A percentile compares a stretch with the other conserved stretches of the same genome.
Evolutionary conservation across 2,113 vertebrate species (phyloP).

Genomic region (Amazona vittata): DNA sequence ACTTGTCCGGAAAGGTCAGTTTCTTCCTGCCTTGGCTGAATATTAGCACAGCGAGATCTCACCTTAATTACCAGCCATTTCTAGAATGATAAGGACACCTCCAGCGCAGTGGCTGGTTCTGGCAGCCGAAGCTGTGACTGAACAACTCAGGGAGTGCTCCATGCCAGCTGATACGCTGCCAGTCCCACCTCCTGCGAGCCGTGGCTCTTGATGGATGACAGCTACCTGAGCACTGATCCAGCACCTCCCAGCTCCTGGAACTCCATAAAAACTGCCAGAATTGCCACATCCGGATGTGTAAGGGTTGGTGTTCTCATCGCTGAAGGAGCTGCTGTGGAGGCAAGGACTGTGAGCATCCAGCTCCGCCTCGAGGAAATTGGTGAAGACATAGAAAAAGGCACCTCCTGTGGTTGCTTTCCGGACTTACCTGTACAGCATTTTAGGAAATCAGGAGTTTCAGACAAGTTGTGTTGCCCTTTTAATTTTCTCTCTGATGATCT

Average conservation of each 20-base stretch:
- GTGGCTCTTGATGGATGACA: neutral
- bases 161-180: neutral
- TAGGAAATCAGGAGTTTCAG: neutral
- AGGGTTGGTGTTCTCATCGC: fast-evolving
- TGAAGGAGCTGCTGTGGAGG: neutral
- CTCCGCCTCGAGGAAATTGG: fast-evolving
- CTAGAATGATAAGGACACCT: neutral
- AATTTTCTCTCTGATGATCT: neutral
- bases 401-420: neutral
- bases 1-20: neutral
- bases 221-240: neutral
- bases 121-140: neutral
- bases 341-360: fast-evolving
- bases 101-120: neutral
- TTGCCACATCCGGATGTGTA: fast-evolving
- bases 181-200: neutral
- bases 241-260: neutral
- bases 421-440: neutral
- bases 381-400: fast-evolving
- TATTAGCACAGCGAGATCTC: neutral
- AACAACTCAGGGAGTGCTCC: neutral
- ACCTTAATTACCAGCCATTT: slow-evolving; percentile 14
- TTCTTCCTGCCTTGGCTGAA: neutral
- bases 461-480: neutral
- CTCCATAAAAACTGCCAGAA: neutral